Evolutionary conservation across 2,113 vertebrate species (phyloP), one percentile per base, ranked within the genome.

Genomic region (Aspidoscelis tigris): DNA sequence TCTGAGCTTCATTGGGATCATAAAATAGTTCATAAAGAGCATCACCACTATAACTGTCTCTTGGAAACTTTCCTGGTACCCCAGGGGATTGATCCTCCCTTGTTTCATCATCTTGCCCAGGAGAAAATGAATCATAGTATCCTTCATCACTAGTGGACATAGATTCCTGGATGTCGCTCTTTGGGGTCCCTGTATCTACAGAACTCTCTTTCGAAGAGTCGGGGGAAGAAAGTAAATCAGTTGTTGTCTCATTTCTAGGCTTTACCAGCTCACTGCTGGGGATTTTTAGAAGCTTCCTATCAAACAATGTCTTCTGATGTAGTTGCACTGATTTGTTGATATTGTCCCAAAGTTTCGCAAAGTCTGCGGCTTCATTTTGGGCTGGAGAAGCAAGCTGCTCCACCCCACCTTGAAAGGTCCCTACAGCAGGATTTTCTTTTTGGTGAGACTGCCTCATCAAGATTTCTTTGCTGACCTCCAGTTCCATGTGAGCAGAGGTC

Each of bases 11-110:
- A 0, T 92, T 93, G 44, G 97, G 94, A 80, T 97, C 97, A 75
- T 90, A 97, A 92, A 98, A 97, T 61, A 98, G 95, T 72, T 97
- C 97, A 21, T 97, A 97, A 61, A 98, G 97, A 47, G 97, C 97
- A 73, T 98, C 97, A 21, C 97, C 97, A 0, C 97, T 97, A 86
- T 97, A 97, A 50, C 96, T 97, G 79, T 98, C 97, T 86, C 96
- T 95, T 80, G 96, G 97, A 86, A 97, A 96, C 79, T 84, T 82
- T 7, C 89, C 85, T 21, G 94, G 93, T 9, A 87, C 78, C 2
- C 91, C 89, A 69, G 95, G 94, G 3, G 93, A 95, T 1, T 88
- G 85, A 70, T 88, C 90, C 50, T 95, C 94, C 82, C 94, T 97
- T 65, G 84, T 92, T 66, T 95, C 96, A 8, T 97, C 97, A 6